Evolutionary conservation across 1,140 invertebrate species (phyloP).

Genomic region (Rhopalosiphum padi): DNA sequence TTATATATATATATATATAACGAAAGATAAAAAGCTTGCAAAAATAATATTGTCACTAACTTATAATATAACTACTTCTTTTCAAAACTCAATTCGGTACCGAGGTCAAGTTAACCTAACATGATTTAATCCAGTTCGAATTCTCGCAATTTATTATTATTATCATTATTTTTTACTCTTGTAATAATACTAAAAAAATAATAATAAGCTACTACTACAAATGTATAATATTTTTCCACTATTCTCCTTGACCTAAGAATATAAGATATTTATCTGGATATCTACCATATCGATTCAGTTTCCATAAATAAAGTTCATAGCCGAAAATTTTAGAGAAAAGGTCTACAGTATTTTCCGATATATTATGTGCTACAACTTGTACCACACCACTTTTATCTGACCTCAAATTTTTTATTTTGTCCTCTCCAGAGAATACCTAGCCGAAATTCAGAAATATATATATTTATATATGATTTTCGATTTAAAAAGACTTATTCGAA

Average conservation of each 20-base stretch:
- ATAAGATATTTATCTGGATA: background rate
- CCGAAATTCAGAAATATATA: constrained; percentile 22
- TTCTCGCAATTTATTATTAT: background rate
- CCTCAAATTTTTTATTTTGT: background rate
- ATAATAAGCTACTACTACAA: constrained; percentile 4
- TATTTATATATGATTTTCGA: background rate
- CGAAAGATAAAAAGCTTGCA: background rate
- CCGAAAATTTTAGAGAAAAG: background rate
- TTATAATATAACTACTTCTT: background rate
- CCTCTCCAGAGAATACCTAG: background rate
- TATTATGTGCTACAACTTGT: constrained; percentile 20
- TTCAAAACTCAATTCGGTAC: constrained; percentile 5
- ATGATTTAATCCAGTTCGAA: constrained; percentile 1
- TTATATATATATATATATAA: background rate
- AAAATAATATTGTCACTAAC: constrained; percentile 17
- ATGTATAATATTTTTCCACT: background rate
- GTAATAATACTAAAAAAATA: background rate
- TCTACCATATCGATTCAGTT: background rate
- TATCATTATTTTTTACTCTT: background rate
- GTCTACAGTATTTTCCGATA: background rate
- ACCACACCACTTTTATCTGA: background rate
- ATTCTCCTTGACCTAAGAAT: background rate
- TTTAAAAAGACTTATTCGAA: constrained; percentile 30
- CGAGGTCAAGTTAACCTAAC: constrained; percentile 5
- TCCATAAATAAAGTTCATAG: constrained; percentile 41